Base-by-base conservation (phyloP, 2,888 invertebrate species). In the Lithophane semibrunnea region DNA sequence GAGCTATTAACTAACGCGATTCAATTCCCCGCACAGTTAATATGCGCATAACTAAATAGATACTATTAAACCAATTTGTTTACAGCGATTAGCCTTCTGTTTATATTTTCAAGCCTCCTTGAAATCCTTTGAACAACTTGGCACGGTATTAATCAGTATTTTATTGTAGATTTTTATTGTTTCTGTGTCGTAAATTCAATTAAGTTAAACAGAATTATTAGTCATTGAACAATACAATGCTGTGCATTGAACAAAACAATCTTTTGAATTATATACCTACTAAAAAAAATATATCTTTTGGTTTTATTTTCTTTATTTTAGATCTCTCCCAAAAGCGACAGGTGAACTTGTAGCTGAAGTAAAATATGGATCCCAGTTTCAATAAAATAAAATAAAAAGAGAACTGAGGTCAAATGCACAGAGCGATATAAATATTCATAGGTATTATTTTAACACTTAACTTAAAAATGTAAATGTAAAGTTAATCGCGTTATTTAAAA, bases 51-150 rank as follows among this genome's bases (percentile, higher is more conserved):
- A 89, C 90, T 92, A 92, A 92, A 88, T 83, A 89, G 84, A 75
- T 79, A 85, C 88, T 89, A 92, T 92, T 91, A 91, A 92, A 91
- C 87, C 92, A 92, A 93, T 93, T 92, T 92, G 92, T 93, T 92
- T 91, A 90, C 89, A 91, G 82, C 86, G 89, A 90, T 91, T 91
- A 90, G 89, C 87, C 84, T 88, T 89, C 85, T 87, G 80, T 86
- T 84, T 86, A 83, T 86, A 84, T 87, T 87, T 84, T 83, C 73
- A 82, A 77, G 80, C 75, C 81, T 82, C 68, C 65, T 80, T 77
- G 79, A 80, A 86, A 72, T 74, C 75, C 80, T 87, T 87, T 88
- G 77, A 79, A 79, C 73, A 71, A 64, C 74, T 73, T 77, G 58
- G 72, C 73, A 77, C 67, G 58, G 44, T 61, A 80, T 84, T 66